Conservation (phyloP, 2,888 invertebrate species). For the Andrena fulva region DNA sequence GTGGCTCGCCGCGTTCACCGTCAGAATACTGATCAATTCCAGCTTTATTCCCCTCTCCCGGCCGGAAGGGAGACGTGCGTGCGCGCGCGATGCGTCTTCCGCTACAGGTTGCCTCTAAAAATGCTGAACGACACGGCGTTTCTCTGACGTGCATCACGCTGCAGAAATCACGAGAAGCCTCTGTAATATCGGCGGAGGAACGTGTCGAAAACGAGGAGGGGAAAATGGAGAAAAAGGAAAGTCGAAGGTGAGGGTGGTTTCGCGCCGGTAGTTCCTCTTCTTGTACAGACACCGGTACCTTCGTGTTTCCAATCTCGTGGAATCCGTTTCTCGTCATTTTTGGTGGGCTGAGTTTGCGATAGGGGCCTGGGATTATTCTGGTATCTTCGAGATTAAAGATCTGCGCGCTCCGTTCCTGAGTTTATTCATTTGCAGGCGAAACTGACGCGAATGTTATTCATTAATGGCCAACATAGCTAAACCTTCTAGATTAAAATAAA, state of each 20-base stretch:
- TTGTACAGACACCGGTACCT: constrained; percentile 10
- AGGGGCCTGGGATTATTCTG: too few relatives aligned
- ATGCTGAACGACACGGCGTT: not conserved
- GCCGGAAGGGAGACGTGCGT: not conserved
- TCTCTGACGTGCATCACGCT: not conserved
- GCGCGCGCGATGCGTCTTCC: not conserved
- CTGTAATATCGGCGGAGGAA: not conserved
- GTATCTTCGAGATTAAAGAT: too few relatives aligned
- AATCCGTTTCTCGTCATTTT: not conserved
- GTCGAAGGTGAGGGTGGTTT: not conserved
- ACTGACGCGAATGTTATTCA: too few relatives aligned
- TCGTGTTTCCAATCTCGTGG: not conserved
- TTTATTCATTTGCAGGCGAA: too few relatives aligned
- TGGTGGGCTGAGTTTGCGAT: not conserved
- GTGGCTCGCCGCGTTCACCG: not conserved
- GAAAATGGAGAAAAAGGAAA: not conserved
- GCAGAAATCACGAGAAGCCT: not conserved
- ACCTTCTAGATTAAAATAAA: too few relatives aligned
- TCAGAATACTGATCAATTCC: constrained; percentile 40
- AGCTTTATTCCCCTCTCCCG: not conserved
- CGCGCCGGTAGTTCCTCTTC: not conserved
- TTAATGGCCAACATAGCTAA: too few relatives aligned
- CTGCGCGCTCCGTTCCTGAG: too few relatives aligned
- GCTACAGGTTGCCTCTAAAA: constrained; percentile 41
- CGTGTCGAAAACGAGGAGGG: not conserved